A percentile compares a stretch with the other conserved stretches of the same genome.
Evolutionary conservation across 1,140 invertebrate species (phyloP).

Genomic region (Monochamus saltuarius): DNA sequence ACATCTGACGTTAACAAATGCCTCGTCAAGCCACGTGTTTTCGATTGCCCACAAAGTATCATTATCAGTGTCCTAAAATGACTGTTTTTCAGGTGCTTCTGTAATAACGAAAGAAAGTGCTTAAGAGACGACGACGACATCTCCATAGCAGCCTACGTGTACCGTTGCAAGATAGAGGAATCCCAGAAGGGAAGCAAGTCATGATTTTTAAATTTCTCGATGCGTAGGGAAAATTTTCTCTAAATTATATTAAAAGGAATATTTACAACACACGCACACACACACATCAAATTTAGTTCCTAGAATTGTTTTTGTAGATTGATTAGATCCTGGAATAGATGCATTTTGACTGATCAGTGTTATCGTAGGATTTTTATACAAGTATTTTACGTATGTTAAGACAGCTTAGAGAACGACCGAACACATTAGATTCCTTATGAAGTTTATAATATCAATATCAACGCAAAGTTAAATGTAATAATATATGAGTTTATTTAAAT

Average conservation of each 20-base stretch:
- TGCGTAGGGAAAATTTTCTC: background rate
- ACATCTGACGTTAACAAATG: too few relatives aligned
- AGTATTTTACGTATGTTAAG: too few relatives aligned
- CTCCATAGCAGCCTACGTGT: slow-evolving; percentile 61
- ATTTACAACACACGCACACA: background rate
- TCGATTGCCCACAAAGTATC: too few relatives aligned
- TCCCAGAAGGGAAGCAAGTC: background rate
- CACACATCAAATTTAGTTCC: background rate
- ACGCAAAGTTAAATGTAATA: too few relatives aligned
- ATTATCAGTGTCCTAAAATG: slow-evolving; percentile 15
- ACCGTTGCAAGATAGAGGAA: slow-evolving; percentile 51
- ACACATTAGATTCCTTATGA: too few relatives aligned
- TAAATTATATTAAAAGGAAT: background rate
- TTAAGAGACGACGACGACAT: slow-evolving; percentile 59
- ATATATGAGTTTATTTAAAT: too few relatives aligned
- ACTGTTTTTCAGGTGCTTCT: slow-evolving; percentile 58
- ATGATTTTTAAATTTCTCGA: background rate
- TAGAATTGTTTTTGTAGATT: background rate
- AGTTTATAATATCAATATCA: too few relatives aligned
- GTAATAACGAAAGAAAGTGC: slow-evolving; percentile 55
- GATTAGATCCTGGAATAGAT: background rate
- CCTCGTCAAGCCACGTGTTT: too few relatives aligned
- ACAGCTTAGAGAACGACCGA: too few relatives aligned
- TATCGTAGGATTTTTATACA: too few relatives aligned
- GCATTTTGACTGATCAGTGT: background rate